Conservation (phyloP, 37 sponge, comb jelly and placozoan species). For the Sycon ciliatum region DNA sequence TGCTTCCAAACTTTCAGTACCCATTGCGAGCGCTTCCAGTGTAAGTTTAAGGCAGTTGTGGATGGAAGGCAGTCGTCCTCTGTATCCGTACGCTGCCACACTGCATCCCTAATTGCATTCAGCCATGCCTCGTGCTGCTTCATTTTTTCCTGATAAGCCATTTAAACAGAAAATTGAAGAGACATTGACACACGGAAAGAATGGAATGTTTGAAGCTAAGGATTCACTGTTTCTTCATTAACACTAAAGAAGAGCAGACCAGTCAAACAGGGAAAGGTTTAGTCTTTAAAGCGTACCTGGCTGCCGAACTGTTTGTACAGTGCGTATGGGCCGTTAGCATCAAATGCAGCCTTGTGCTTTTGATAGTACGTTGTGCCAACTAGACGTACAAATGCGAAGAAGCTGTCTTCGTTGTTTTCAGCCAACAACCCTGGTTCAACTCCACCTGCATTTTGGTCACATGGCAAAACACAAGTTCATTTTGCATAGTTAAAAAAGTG, state of each 20-base stretch:
- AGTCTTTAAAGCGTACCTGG: too few relatives aligned
- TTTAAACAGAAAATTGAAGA: slow-evolving; percentile 1
- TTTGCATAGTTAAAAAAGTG: too few relatives aligned
- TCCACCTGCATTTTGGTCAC: too few relatives aligned
- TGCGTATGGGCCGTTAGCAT: background rate
- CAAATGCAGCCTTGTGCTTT: slow-evolving; percentile 17
- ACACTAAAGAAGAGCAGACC: too few relatives aligned
- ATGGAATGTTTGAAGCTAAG: too few relatives aligned
- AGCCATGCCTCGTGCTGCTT: slow-evolving; percentile 10
- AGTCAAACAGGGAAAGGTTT: too few relatives aligned
- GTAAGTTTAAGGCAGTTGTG: background rate
- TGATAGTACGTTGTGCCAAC: slow-evolving; percentile 11
- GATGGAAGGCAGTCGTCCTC: slow-evolving; percentile 19
- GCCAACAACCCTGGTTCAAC: slow-evolving; percentile 2
- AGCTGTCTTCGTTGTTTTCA: background rate
- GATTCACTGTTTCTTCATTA: too few relatives aligned
- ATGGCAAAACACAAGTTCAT: too few relatives aligned
- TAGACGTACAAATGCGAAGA: background rate
- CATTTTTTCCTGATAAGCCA: background rate
- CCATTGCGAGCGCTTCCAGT: slow-evolving; percentile 18
- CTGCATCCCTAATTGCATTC: background rate
- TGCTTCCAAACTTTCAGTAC: slow-evolving; percentile 15
- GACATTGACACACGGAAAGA: too few relatives aligned
- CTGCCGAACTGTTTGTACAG: too few relatives aligned
- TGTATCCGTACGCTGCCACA: background rate